phyloP scores from a whole-genome alignment of 2,888 invertebrate genomes.

The Leptinotarsa peninsularis region DNA sequence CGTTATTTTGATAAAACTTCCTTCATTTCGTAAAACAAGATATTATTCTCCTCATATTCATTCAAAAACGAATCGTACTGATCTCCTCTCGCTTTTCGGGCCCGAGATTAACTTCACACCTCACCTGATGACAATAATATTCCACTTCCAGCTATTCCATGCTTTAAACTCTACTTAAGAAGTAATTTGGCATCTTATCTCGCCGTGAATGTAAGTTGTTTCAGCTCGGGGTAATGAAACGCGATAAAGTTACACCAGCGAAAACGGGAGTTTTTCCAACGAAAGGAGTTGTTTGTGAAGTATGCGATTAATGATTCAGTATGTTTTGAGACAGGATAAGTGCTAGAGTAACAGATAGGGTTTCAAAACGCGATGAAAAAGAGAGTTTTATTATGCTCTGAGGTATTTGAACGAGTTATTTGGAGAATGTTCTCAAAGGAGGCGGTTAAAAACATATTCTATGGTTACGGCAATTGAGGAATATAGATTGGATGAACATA shows the following conservation, averaged over 20 bases:
- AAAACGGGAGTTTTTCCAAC: conserved; percentile 24
- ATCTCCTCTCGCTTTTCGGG: conserved; percentile 8
- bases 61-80: not conserved
- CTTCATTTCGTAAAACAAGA: not conserved
- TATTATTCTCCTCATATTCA: not conserved
- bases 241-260: conserved; percentile 24
- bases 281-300: conserved; percentile 27
- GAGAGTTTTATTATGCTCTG: not conserved
- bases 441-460: not conserved
- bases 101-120: conserved; percentile 6
- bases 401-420: conserved; percentile 17
- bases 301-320: conserved; percentile 24
- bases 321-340: conserved; percentile 15
- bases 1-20: too few relatives aligned
- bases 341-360: conserved; percentile 11
- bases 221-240: conserved; percentile 21
- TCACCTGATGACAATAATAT: conserved; percentile 35
- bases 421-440: not conserved
- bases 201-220: conserved; percentile 20
- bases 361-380: conserved; percentile 14
- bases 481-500: not conserved
- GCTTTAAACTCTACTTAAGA: conserved; percentile 40
- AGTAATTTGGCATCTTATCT: conserved; percentile 39
- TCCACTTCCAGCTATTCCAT: conserved; percentile 34
- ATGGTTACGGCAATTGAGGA: not conserved